phyloP scores from a whole-genome alignment of 2,113 vertebrate species.

The Calidris pugnax region DNA sequence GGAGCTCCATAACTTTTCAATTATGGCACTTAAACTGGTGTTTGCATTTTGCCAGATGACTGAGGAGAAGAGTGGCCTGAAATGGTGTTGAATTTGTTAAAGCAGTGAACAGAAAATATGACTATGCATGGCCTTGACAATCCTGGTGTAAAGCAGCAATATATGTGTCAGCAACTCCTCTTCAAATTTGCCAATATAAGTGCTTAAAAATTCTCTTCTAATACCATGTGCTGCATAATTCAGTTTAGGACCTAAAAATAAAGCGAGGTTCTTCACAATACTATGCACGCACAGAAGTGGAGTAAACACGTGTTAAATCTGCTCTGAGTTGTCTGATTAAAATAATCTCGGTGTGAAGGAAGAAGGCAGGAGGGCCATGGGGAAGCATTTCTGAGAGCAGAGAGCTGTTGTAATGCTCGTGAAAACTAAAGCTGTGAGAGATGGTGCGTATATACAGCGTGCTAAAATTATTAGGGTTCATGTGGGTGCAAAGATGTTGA shows the following conservation, averaged over 20 bases:
- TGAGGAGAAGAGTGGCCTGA: neutral
- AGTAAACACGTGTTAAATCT: neutral
- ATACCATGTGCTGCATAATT: neutral
- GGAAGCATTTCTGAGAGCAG: neutral
- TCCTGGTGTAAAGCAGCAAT: neutral
- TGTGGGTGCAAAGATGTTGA: neutral
- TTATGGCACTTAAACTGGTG: neutral
- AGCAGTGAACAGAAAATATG: neutral
- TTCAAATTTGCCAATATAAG: neutral
- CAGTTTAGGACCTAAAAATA: neutral
- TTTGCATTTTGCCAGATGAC: neutral
- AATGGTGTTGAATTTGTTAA: neutral
- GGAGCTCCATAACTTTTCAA: rapidly evolving
- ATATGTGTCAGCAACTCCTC: neutral
- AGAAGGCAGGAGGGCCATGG: neutral
- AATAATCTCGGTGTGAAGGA: slow-evolving; percentile 15
- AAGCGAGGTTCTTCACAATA: neutral
- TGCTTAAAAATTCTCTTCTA: neutral
- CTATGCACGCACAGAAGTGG: neutral
- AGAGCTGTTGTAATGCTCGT: neutral
- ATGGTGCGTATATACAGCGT: neutral
- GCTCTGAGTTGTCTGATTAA: neutral
- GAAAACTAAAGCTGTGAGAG: neutral
- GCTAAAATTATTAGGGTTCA: neutral
- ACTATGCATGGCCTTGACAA: neutral